phyloP scores from a whole-genome alignment of 2,797 vertebrate genomes.

The Pempheris klunzingeri region DNA sequence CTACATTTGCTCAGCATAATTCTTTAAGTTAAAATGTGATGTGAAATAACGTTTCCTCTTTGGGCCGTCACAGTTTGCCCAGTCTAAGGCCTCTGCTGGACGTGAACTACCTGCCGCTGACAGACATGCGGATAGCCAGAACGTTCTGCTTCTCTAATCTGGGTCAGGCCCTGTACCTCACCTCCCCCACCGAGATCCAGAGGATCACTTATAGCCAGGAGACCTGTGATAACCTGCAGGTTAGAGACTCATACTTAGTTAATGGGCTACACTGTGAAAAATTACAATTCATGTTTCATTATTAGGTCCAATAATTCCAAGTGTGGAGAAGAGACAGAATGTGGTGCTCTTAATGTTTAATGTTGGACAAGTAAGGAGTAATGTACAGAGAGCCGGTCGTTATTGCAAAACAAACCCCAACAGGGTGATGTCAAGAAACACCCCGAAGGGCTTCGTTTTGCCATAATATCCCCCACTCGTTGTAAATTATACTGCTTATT shows the following conservation, averaged over 20 bases:
- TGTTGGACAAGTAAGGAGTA: not conserved
- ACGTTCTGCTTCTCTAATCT: slow-evolving; percentile 99
- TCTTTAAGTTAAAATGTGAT: not conserved
- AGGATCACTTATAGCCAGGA: slow-evolving; percentile 98
- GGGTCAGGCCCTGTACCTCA: slow-evolving; percentile 97
- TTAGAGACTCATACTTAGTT: slow-evolving; percentile 59
- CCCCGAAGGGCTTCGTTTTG: too few species aligned
- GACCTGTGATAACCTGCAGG: slow-evolving; percentile 98
- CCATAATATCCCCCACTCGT: too few species aligned
- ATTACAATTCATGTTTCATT: not conserved
- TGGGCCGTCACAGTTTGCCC: slow-evolving; percentile 89
- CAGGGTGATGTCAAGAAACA: too few species aligned
- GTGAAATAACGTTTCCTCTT: not conserved
- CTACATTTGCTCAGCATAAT: not conserved
- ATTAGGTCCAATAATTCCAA: not conserved
- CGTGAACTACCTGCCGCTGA: slow-evolving; percentile 96
- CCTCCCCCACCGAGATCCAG: slow-evolving; percentile 97
- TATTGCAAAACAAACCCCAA: too few species aligned
- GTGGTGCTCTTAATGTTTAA: not conserved
- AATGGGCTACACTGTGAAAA: not conserved
- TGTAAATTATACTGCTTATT: too few species aligned
- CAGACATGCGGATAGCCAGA: slow-evolving; percentile 98
- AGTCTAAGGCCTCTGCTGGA: slow-evolving; percentile 96
- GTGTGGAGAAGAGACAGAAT: not conserved
- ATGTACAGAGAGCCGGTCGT: too few species aligned